Evolutionary conservation across 1,140 invertebrate species (phyloP), one percentile per base, ranked within the genome.

Genomic region (Cotesia glomerata): DNA sequence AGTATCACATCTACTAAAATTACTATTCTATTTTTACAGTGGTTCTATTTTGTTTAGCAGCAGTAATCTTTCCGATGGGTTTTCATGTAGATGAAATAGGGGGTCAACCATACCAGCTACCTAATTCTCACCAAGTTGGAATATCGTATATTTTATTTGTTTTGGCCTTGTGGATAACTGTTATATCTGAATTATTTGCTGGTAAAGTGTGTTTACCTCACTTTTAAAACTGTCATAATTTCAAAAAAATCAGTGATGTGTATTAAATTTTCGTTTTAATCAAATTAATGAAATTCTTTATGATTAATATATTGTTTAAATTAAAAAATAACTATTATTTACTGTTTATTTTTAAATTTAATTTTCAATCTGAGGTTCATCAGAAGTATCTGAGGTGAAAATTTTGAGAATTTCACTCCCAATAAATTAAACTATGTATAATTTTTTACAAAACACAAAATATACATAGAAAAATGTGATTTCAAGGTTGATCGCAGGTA

Each of bases 131-230:
- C 84, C 95, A 97, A 91, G 96, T 98, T 78, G 96, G 96, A 78
- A 95, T 97, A 71, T 97, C 96, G 0, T 98, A 98, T 82, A 98
- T 98, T 76, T 90, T 98, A 77, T 98, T 98, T 89, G 95, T 98
- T 35, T 87, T 98, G 52, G 95, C 96, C 36, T 84, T 98, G 3
- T 98, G 97, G 97, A 96, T 98, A 61, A 98, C 96, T 58, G 97
- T 98, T 4, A 94, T 98, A 76, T 98, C 96, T 8, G 97, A 98
- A 88, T 85, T 98, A 16, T 98, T 98, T 90, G 96, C 96, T 69
- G 96, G 96, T n/a, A 98, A 98, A 93, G 95, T 98, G 9, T 98
- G 97, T 87, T 86, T 98, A 73, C 96, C 96, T 59, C 95, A 98
- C 88, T 96, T 97, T 89, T 97, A 93, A 82, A 80, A 81, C 72